Base-by-base conservation (phyloP, 2,797 vertebrate species). In the Myotis findleyi region DNA sequence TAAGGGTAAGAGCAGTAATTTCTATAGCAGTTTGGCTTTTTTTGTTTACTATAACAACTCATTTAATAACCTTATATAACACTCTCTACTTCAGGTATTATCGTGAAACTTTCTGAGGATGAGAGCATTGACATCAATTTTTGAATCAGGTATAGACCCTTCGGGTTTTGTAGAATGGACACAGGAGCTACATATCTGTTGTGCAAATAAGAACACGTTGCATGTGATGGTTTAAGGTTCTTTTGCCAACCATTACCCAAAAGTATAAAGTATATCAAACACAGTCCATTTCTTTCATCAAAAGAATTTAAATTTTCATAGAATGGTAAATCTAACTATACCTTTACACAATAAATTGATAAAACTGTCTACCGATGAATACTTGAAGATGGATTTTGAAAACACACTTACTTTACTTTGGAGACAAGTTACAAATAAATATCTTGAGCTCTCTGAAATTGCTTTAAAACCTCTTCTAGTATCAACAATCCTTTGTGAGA, bases 391-490 rank as follows among this genome's bases (percentile, higher is more conserved):
- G 27, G 41, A 80, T 80, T 92, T 94, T 92, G 13, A 90, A 93
- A 73, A 89, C 16, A 18, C 47, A 38, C 36, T 83, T 69, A 44
- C 49, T 82, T 91, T 38, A 83, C 77, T 83, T 91, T 64, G 25
- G 36, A 57, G 30, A 57, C 12, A 57, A 49, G 51, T 82, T 69
- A 87, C 77, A 90, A 80, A 79, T 82, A 95, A 86, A 41, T 62
- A 92, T 20, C 30, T 30, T 80, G 8, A 71, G n/a, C 6, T 55
- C 64, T 27, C 47, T 80, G 47, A 81, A 73, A 92, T 81, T 44
- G 68, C 72, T 69, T 88, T 96, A 59, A 91, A 94, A 82, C 87
- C 53, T 91, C 49, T 93, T 75, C 36, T 44, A 4, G 23, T 62
- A 41, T 71, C 75, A 86, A 27, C 23, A 82, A 72, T 13, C 21